These are phyloP conservation scores for Cryptotis parvus DNA, from an alignment of 2,113 vertebrate genomes.

Conservation along the genomic window DNA sequence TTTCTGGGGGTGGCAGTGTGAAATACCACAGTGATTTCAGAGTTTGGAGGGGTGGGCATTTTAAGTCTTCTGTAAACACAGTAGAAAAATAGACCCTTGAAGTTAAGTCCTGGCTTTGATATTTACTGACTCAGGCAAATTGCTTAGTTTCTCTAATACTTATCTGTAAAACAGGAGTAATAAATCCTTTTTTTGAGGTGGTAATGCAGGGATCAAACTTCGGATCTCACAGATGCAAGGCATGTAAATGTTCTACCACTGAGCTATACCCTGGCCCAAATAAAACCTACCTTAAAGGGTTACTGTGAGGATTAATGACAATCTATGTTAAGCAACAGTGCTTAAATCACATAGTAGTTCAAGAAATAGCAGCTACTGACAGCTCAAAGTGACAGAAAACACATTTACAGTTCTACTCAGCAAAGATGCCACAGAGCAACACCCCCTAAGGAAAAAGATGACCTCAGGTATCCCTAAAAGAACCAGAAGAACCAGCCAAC, in stretches of 20 bases:
- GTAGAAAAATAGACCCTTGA: slow-evolving; percentile 47
- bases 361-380: neutral
- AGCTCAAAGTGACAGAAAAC: neutral
- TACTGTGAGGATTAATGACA: neutral
- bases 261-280: too few relatives aligned
- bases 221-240: too few relatives aligned
- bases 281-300: neutral
- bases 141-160: neutral
- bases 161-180: slow-evolving; percentile 45
- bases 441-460: slow-evolving; percentile 43
- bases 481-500: slow-evolving; percentile 51
- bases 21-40: slow-evolving; percentile 51
- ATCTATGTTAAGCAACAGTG: neutral
- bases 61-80: slow-evolving; percentile 42
- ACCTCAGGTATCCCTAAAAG: slow-evolving; percentile 58
- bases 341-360: neutral
- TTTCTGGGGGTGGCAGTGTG: slow-evolving; percentile 46
- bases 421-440: slow-evolving; percentile 1
- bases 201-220: too few relatives aligned
- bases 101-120: slow-evolving; percentile 22
- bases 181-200: neutral
- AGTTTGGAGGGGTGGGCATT: neutral
- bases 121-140: slow-evolving; percentile 17
- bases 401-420: neutral
- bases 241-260: too few relatives aligned